A percentile compares a stretch with the other conserved stretches of the same genome.
These are phyloP conservation scores for Epirrhoe tristata DNA, from an alignment of 2,888 invertebrate genomes.

Conservation along the genomic window DNA sequence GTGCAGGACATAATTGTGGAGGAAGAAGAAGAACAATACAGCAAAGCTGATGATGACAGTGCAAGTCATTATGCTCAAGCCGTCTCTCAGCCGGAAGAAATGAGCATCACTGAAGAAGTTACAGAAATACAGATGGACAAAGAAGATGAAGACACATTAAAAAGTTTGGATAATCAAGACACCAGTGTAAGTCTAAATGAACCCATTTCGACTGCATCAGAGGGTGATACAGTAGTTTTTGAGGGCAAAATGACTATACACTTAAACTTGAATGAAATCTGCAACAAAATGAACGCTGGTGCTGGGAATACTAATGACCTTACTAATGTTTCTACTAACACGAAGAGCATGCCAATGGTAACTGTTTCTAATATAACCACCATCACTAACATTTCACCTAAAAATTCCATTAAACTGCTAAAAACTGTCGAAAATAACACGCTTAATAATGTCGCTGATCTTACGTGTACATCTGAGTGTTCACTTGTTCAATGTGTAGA, in stretches of 20 bases:
- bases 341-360: conserved; percentile 84
- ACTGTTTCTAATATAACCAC: conserved; percentile 85
- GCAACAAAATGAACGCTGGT: conserved; percentile 79
- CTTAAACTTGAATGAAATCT: conserved; percentile 81
- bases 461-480: conserved; percentile 65
- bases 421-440: conserved; percentile 57
- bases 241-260: conserved; percentile 85
- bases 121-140: conserved; percentile 82
- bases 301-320: conserved; percentile 73
- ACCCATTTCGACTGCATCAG: conserved; percentile 75
- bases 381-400: conserved; percentile 83
- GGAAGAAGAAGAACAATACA: conserved; percentile 75
- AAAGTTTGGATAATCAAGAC: conserved; percentile 83
- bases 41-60: conserved; percentile 74
- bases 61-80: conserved; percentile 79
- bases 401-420: conserved; percentile 81
- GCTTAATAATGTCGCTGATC: conserved; percentile 64
- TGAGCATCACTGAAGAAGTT: conserved; percentile 75
- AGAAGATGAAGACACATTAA: conserved; percentile 82
- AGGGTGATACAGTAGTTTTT: conserved; percentile 82
- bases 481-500: conserved; percentile 56
- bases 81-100: conserved; percentile 75
- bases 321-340: conserved; percentile 71
- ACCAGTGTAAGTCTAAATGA: conserved; percentile 85
- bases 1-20: conserved; percentile 76